Percentiles rank a stretch among this genome's conserved stretches.
Conservation (phyloP, 30 jellyfish, hydroid and myxozoan species). For the Turritopsis dohrnii region DNA sequence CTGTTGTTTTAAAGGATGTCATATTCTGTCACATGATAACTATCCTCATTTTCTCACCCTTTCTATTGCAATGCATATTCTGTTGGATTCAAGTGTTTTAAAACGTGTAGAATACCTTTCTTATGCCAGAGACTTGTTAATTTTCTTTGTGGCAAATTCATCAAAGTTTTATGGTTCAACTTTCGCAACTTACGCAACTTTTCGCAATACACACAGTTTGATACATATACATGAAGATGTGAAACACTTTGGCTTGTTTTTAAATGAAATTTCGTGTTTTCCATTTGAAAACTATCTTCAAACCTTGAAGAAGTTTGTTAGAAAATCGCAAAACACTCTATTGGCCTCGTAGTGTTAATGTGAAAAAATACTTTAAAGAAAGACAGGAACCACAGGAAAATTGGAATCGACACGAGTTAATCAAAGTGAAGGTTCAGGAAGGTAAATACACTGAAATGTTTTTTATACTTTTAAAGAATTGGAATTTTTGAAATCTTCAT, state of each 20-base stretch:
- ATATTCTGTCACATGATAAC: background rate
- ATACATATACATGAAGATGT: background rate
- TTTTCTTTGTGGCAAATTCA: constrained; percentile 9
- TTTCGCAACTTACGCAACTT: constrained; percentile 4
- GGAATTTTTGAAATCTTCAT: background rate
- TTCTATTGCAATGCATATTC: constrained; percentile 6
- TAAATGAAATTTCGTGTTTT: constrained; percentile 25
- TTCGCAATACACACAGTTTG: background rate
- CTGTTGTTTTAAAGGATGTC: constrained; percentile 24
- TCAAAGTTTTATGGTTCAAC: constrained; percentile 9
- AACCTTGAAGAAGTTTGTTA: constrained; percentile 30
- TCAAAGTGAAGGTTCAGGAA: background rate
- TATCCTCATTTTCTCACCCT: constrained; percentile 1
- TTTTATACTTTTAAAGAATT: too few species aligned
- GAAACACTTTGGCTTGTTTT: constrained; percentile 22
- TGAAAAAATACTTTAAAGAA: background rate
- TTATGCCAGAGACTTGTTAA: constrained; percentile 8
- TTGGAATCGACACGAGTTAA: background rate
- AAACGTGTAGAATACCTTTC: background rate
- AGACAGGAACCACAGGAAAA: background rate
- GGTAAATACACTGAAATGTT: background rate
- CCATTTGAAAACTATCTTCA: constrained; percentile 31
- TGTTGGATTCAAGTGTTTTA: background rate
- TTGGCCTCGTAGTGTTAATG: background rate
- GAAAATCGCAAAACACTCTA: constrained; percentile 16